phyloP scores from a whole-genome alignment of 2,797 vertebrate species.

The Esox lucius region DNA sequence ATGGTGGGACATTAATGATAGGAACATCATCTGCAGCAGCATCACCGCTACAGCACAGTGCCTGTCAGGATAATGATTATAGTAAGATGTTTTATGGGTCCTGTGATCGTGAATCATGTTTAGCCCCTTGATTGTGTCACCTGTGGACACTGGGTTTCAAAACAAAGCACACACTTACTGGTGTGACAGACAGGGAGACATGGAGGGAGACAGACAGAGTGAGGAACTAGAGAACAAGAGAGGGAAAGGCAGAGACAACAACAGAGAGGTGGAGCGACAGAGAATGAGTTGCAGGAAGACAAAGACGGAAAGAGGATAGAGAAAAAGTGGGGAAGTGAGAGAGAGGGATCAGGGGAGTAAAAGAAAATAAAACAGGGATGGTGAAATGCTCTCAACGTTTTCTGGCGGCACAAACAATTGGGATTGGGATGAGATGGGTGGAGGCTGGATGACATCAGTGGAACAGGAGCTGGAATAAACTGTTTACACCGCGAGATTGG shows the following conservation, averaged over 20 bases:
- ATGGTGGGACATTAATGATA: background rate
- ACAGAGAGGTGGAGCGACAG: background rate
- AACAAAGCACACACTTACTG: background rate
- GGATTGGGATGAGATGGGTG: background rate
- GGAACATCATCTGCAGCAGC: background rate
- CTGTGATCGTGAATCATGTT: background rate
- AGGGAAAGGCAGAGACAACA: background rate
- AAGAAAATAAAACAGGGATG: too few species aligned
- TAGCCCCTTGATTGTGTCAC: background rate
- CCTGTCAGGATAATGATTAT: background rate
- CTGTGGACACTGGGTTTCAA: background rate
- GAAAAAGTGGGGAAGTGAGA: background rate
- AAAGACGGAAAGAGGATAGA: too few species aligned
- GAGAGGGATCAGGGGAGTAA: background rate
- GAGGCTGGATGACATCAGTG: background rate
- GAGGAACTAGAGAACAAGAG: too few species aligned
- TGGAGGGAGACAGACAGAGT: background rate
- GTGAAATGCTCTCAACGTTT: background rate
- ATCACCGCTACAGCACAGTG: background rate
- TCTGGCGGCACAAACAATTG: background rate
- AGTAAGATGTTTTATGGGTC: background rate
- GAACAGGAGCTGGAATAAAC: constrained; percentile 4
- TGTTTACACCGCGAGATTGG: background rate
- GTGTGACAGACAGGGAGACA: too few species aligned
- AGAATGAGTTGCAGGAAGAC: background rate